Percentiles rank a stretch among this genome's conserved stretches.
Evolutionary conservation across 2,888 invertebrate genomes (phyloP).

Genomic region (Metacarcinus magister): DNA sequence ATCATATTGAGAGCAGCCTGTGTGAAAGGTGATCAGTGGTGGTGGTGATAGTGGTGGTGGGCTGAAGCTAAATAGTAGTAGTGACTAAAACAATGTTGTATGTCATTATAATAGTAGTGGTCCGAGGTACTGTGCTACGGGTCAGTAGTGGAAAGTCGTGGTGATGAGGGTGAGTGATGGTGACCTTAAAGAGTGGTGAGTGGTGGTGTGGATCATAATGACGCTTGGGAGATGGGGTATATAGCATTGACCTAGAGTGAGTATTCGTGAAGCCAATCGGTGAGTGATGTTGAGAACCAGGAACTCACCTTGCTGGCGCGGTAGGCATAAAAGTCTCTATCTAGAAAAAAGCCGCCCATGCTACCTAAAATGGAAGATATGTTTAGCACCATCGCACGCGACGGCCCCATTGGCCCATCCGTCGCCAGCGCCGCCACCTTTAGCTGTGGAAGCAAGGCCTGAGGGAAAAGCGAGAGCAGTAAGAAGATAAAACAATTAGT

Average conservation of each 20-base stretch:
- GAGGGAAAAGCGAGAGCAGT: neutral
- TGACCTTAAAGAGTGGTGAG: neutral
- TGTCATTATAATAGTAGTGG: too few relatives aligned
- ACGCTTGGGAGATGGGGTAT: neutral
- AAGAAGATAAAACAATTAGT: neutral
- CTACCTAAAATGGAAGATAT: conserved; percentile 67
- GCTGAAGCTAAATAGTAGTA: too few relatives aligned
- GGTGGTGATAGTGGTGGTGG: neutral
- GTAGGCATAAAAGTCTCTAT: conserved; percentile 63
- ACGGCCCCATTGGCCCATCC: neutral
- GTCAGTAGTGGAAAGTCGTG: too few relatives aligned
- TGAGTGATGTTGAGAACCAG: neutral
- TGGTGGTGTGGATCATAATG: neutral
- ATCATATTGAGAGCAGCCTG: conserved; percentile 76
- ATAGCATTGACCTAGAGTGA: too few relatives aligned
- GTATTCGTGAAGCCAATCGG: neutral
- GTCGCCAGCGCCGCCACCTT: conserved; percentile 12
- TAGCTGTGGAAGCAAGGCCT: conserved; percentile 71
- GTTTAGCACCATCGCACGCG: conserved; percentile 68
- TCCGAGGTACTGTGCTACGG: too few relatives aligned
- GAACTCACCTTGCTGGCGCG: conserved; percentile 74
- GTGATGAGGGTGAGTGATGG: neutral
- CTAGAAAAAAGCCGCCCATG: conserved; percentile 37
- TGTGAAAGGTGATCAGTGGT: neutral
- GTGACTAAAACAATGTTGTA: too few relatives aligned